Conservation (phyloP, 2,797 vertebrate genomes). For the Kryptopterus vitreolus region DNA sequence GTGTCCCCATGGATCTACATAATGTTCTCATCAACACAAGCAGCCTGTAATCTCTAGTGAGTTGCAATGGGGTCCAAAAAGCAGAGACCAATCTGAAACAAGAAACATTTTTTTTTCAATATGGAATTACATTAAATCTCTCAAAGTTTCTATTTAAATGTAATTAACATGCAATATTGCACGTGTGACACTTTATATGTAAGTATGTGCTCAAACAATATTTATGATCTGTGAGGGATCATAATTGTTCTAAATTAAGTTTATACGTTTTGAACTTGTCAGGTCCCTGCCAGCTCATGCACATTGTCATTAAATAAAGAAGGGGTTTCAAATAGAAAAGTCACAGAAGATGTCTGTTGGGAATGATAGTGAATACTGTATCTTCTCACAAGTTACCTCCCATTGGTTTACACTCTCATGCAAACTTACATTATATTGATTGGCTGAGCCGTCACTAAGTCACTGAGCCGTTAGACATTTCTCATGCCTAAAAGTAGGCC, state of each 20-base stretch:
- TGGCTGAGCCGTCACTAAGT: not conserved
- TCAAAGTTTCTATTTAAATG: not conserved
- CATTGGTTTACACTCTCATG: not conserved
- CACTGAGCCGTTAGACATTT: not conserved
- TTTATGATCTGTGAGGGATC: not conserved
- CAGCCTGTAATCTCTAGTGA: not conserved
- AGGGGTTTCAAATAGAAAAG: not conserved
- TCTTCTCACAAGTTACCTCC: not conserved
- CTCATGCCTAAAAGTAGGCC: not conserved
- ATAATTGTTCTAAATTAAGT: not conserved
- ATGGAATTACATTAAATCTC: not conserved
- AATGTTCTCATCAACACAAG: not conserved
- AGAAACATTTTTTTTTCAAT: not conserved
- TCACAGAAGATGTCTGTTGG: not conserved
- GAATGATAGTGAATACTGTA: not conserved
- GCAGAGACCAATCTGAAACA: not conserved
- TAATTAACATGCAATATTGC: not conserved
- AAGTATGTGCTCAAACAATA: not conserved
- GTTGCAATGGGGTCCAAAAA: not conserved
- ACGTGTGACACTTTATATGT: not conserved
- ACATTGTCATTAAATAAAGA: not conserved
- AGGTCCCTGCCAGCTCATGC: not conserved
- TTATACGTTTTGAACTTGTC: not conserved
- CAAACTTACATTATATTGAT: no score
- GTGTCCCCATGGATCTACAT: not conserved